Conservation (phyloP, 1,140 invertebrate genomes). For the Dinoponera quadriceps region DNA sequence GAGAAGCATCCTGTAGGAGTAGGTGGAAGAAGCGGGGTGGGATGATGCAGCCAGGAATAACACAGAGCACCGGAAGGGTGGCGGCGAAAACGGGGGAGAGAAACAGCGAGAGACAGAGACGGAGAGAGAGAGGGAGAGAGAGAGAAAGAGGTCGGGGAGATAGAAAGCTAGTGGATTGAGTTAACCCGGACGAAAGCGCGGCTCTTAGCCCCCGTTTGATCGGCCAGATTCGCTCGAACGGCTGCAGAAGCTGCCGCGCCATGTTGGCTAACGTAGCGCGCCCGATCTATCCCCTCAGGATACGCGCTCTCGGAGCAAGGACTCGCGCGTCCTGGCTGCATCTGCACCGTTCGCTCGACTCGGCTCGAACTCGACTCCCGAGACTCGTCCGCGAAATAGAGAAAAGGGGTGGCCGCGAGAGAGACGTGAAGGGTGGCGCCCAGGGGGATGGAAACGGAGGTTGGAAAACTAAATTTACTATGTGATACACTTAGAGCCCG, state of each 20-base stretch:
- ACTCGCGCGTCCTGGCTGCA: conserved; percentile 39
- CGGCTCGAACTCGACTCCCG: conserved; percentile 36
- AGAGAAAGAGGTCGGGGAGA: conserved; percentile 53
- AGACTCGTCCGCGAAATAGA: conserved; percentile 31
- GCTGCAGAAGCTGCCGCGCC: conserved; percentile 75
- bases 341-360: conserved; percentile 13
- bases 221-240: conserved; percentile 85
- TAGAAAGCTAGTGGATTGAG: conserved; percentile 81
- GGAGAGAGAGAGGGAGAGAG: conserved; percentile 12
- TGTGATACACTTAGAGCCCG: conserved; percentile 84
- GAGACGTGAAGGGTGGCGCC: background rate
- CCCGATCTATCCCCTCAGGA: conserved; percentile 63
- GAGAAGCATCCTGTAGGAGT: conserved; percentile 28
- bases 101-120: background rate
- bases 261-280: conserved; percentile 76
- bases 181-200: conserved; percentile 84
- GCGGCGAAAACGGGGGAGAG: background rate
- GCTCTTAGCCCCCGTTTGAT: conserved; percentile 85
- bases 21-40: conserved; percentile 32
- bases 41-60: conserved; percentile 29
- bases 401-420: conserved; percentile 54
- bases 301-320: conserved; percentile 34
- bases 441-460: conserved; percentile 68
- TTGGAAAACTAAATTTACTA: conserved; percentile 85
- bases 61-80: conserved; percentile 3